These are phyloP conservation scores for Alentia gelatinosa DNA, from an alignment of 2,888 invertebrate genomes.

Conservation along the genomic window DNA sequence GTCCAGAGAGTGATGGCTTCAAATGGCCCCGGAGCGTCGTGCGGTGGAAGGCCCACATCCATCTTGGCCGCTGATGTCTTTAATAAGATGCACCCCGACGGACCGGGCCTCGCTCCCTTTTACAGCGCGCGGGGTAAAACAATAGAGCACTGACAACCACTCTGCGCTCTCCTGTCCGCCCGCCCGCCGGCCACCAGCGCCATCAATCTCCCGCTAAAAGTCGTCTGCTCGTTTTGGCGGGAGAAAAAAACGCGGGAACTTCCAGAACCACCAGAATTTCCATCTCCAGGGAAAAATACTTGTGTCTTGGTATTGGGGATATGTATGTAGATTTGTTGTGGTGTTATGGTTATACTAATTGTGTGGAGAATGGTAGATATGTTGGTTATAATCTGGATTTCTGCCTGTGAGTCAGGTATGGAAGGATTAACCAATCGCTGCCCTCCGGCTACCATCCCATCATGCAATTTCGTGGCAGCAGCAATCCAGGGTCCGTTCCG, in stretches of 20 bases:
- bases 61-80: neutral
- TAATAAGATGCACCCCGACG: slow-evolving; percentile 21
- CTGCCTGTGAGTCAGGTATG: neutral
- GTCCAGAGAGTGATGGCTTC: neutral
- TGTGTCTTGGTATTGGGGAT: no score
- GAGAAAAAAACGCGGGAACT: no score
- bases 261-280: no score
- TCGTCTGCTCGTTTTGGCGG: slow-evolving; percentile 31
- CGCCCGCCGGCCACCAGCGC: neutral
- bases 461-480: slow-evolving; percentile 2
- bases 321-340: no score
- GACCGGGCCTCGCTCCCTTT: neutral
- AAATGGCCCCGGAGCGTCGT: slow-evolving; percentile 3
- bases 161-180: neutral
- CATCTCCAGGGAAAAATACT: neutral
- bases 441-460: slow-evolving; percentile 49
- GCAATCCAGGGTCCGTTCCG: slow-evolving; percentile 44
- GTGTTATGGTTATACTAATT: neutral
- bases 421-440: slow-evolving; percentile 20
- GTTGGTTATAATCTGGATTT: neutral
- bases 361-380: neutral
- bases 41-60: neutral
- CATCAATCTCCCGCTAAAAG: neutral
- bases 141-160: slow-evolving; percentile 41
- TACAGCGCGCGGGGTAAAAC: neutral